A percentile compares a stretch with the other conserved stretches of the same genome.
Conservation (phyloP, 2,888 invertebrate genomes). For the Morpho helenor region DNA sequence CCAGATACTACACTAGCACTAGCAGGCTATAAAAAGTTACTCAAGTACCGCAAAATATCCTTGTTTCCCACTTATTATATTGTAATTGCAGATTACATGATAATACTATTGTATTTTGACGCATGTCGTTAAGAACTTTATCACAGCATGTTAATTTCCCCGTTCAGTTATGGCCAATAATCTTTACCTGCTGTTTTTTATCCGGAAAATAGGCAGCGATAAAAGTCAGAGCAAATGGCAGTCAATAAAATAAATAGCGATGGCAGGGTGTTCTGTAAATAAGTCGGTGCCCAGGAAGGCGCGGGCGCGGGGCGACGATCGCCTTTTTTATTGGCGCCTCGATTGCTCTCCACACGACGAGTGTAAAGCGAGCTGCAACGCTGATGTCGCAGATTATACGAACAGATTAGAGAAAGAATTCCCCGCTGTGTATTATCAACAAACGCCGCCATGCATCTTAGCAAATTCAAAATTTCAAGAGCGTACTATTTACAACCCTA, state of each 20-base stretch:
- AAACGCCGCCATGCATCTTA: slow-evolving; percentile 14
- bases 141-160: background rate
- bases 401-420: slow-evolving; percentile 67
- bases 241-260: slow-evolving; percentile 79
- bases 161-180: slow-evolving; percentile 31
- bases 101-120: too few species aligned
- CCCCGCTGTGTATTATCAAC: slow-evolving; percentile 42
- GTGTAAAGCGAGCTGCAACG: slow-evolving; percentile 54
- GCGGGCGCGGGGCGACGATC: slow-evolving; percentile 69
- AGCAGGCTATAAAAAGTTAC: too few species aligned
- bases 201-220: slow-evolving; percentile 72
- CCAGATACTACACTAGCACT: too few species aligned
- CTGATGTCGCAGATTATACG: slow-evolving; percentile 68
- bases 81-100: too few species aligned
- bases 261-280: slow-evolving; percentile 78
- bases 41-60: too few species aligned
- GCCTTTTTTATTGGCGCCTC: slow-evolving; percentile 79
- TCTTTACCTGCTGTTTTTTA: slow-evolving; percentile 69
- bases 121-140: too few species aligned
- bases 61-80: too few species aligned
- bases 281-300: slow-evolving; percentile 57
- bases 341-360: slow-evolving; percentile 78
- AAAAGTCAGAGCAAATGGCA: slow-evolving; percentile 77
- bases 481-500: too few species aligned
- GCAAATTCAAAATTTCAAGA: background rate